Conservation (phyloP, 2,888 invertebrate species). For the Embidobia sp. region DNA sequence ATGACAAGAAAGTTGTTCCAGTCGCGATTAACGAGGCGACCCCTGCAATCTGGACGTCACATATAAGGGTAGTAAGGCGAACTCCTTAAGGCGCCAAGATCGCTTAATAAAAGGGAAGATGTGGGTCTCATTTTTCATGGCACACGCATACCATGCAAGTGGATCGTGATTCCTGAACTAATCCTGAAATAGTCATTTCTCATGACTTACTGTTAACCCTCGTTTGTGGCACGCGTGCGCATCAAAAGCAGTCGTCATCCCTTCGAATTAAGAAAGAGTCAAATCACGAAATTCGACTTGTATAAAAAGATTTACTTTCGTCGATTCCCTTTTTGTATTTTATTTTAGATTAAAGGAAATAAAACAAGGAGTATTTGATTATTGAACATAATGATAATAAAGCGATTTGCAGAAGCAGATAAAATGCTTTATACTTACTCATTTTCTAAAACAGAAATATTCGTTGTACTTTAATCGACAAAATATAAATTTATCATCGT, state of each 20-base stretch:
- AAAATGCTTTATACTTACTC: too few species aligned
- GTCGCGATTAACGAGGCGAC: constrained; percentile 50
- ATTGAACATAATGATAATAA: too few species aligned
- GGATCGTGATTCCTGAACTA: constrained; percentile 57
- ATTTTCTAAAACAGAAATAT: too few species aligned
- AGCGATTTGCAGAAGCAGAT: too few species aligned
- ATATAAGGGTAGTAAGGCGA: constrained; percentile 50
- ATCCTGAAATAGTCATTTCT: constrained; percentile 61
- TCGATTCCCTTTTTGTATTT: too few species aligned
- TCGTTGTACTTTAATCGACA: too few species aligned
- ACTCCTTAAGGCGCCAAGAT: constrained; percentile 61
- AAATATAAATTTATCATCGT: too few species aligned
- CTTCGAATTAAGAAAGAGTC: constrained; percentile 41
- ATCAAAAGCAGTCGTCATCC: constrained; percentile 34
- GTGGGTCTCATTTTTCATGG: constrained; percentile 61
- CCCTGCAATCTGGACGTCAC: constrained; percentile 59
- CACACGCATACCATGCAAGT: constrained; percentile 59
- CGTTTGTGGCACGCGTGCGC: constrained; percentile 33
- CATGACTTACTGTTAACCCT: constrained; percentile 32
- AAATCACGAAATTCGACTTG: constrained; percentile 36
- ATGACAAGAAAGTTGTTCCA: constrained; percentile 57
- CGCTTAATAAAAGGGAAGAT: constrained; percentile 64
- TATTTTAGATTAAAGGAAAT: too few species aligned
- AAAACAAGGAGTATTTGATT: too few species aligned
- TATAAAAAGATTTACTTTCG: too few species aligned